phyloP scores from a whole-genome alignment of 2,797 vertebrate species.

The Valencia hispanica region DNA sequence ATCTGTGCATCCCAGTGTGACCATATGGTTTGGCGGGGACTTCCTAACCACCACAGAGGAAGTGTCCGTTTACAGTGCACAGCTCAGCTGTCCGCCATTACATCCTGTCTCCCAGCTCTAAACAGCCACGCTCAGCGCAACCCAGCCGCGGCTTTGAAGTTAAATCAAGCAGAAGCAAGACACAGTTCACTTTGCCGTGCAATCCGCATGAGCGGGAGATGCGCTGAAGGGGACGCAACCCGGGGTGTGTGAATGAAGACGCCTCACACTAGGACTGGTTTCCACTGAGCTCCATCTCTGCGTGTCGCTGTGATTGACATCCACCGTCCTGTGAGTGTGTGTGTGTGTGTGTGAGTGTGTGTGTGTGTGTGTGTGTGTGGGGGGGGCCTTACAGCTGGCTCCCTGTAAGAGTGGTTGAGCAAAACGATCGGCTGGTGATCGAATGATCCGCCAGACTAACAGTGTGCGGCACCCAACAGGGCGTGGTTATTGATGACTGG shows the following conservation, averaged over 20 bases:
- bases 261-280: conserved; percentile 1
- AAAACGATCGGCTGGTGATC: conserved; percentile 68
- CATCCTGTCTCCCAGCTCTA: conserved; percentile 65
- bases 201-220: conserved; percentile 60
- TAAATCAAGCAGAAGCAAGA: conserved; percentile 71
- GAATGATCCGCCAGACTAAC: conserved; percentile 66
- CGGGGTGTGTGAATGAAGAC: conserved; percentile 20
- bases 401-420: conserved; percentile 50
- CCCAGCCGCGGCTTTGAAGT: conserved; percentile 64
- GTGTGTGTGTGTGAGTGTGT: too few species aligned
- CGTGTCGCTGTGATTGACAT: conserved; percentile 52
- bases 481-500: conserved; percentile 77
- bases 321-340: conserved; percentile 65
- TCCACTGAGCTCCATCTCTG: conserved; percentile 18
- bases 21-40: conserved; percentile 73
- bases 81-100: conserved; percentile 69
- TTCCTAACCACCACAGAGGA: conserved; percentile 71
- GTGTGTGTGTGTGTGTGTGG: too few species aligned
- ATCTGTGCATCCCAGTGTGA: conserved; percentile 64
- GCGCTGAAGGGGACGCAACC: conserved; percentile 30
- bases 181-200: conserved; percentile 53
- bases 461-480: conserved; percentile 57
- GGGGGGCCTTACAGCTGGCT: conserved; percentile 51
- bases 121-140: conserved; percentile 48
- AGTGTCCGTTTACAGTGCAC: conserved; percentile 73